Conservation (phyloP, 64 coral and sea anemone genomes). For the Pocillopora verrucosa region DNA sequence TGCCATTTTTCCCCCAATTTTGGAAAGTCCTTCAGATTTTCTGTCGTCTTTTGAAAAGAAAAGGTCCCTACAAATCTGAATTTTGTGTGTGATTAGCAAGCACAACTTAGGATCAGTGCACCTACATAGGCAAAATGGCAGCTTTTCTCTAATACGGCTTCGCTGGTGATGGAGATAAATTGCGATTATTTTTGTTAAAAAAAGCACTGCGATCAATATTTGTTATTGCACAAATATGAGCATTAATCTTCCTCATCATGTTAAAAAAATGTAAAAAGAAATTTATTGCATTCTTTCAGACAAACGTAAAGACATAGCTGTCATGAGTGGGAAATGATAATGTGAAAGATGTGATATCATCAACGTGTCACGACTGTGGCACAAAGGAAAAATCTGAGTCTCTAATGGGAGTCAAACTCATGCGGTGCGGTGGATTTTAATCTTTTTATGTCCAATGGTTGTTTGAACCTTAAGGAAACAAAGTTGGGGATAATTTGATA, state of each 20-base stretch:
- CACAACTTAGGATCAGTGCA: slow-evolving; percentile 4
- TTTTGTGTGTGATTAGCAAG: not conserved
- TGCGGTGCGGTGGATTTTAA: no score
- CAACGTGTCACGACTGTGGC: not conserved
- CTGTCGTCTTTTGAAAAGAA: not conserved
- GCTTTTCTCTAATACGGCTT: not conserved
- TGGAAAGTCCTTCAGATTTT: slow-evolving; percentile 10
- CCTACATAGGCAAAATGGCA: slow-evolving; percentile 1
- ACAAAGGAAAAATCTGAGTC: no score
- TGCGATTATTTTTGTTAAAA: not conserved
- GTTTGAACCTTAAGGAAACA: no score
- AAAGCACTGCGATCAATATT: not conserved
- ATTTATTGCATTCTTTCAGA: not conserved
- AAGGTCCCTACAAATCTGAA: not conserved
- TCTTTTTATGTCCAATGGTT: no score
- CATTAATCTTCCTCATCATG: not conserved
- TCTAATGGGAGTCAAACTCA: no score
- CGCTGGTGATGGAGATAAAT: not conserved
- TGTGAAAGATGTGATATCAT: slow-evolving; percentile 1
- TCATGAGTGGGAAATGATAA: slow-evolving; percentile 13
- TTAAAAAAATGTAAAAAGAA: no score
- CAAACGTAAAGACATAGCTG: not conserved
- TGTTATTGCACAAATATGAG: slow-evolving; percentile 7
- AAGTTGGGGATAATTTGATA: no score
- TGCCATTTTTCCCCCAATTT: not conserved